Evolutionary conservation across 2,888 invertebrate species (phyloP).

Genomic region (Patella ulyssiponensis): DNA sequence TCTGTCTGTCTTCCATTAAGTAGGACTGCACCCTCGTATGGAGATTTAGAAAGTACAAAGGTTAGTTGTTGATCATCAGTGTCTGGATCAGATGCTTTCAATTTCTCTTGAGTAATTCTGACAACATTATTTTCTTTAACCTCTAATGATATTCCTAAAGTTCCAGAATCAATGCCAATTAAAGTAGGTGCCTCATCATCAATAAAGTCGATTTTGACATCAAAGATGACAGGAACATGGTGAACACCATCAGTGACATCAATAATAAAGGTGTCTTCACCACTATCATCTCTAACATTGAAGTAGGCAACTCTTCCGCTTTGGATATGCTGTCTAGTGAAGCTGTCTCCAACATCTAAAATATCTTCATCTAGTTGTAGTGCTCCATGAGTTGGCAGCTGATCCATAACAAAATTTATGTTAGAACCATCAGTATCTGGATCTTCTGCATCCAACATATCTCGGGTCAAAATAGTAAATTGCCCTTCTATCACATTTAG

Average conservation of each 20-base stretch:
- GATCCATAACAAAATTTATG: slow-evolving; percentile 57
- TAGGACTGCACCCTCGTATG: slow-evolving; percentile 58
- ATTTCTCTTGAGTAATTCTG: slow-evolving; percentile 48
- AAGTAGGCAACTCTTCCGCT: slow-evolving; percentile 62
- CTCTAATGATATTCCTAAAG: slow-evolving; percentile 53
- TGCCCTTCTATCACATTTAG: slow-evolving; percentile 64
- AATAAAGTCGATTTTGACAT: slow-evolving; percentile 58
- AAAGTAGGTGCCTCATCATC: slow-evolving; percentile 65
- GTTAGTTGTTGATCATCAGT: slow-evolving; percentile 61
- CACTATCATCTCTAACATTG: slow-evolving; percentile 61
- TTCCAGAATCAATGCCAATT: slow-evolving; percentile 49
- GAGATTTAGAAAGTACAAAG: slow-evolving; percentile 58
- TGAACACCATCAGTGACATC: slow-evolving; percentile 71
- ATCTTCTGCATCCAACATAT: slow-evolving; percentile 65
- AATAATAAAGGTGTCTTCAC: slow-evolving; percentile 64
- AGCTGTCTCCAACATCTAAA: slow-evolving; percentile 59
- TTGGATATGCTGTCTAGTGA: slow-evolving; percentile 60
- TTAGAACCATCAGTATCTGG: slow-evolving; percentile 63
- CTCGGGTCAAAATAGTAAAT: slow-evolving; percentile 55
- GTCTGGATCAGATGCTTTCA: slow-evolving; percentile 63
- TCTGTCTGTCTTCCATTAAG: slow-evolving; percentile 50
- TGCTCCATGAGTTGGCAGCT: slow-evolving; percentile 61
- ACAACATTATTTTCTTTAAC: slow-evolving; percentile 61
- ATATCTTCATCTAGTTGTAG: slow-evolving; percentile 53
- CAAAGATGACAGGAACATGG: slow-evolving; percentile 62